phyloP scores from a whole-genome alignment of 2,113 vertebrate species.

The Gasterosteus aculeatus region DNA sequence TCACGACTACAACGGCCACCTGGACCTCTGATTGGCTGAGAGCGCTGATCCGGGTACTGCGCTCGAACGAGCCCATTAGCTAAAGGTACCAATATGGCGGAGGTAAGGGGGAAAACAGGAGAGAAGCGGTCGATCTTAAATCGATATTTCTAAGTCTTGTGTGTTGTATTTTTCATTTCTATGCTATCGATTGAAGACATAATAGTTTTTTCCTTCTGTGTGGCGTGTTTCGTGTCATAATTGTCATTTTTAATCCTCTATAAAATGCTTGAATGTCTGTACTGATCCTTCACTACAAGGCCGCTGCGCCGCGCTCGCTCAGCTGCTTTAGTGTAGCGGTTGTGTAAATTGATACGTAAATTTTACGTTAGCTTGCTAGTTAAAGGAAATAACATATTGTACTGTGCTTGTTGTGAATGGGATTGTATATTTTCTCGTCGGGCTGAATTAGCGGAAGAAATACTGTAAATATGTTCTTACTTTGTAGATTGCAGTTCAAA shows the following conservation, averaged over 20 bases:
- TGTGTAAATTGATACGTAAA: conserved; percentile 80
- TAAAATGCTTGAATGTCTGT: conserved; percentile 75
- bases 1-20: conserved; percentile 69
- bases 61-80: conserved; percentile 88
- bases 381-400: conserved; percentile 37
- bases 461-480: background rate
- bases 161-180: conserved; percentile 46
- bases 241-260: conserved; percentile 32
- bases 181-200: conserved; percentile 67
- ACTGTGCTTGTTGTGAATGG: conserved; percentile 24
- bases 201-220: conserved; percentile 53
- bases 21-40: conserved; percentile 85
- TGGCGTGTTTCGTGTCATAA: conserved; percentile 40
- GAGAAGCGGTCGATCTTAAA: conserved; percentile 83
- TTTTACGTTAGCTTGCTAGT: conserved; percentile 65
- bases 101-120: conserved; percentile 94
- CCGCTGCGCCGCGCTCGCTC: conserved; percentile 82
- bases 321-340: conserved; percentile 75
- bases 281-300: conserved; percentile 84
- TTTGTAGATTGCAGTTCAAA: conserved; percentile 30
- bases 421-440: background rate
- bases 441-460: background rate
- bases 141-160: conserved; percentile 68
- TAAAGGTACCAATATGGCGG: conserved; percentile 98
- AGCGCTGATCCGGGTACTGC: conserved; percentile 90